Conservation (phyloP, 2,113 vertebrate species). For the Myotis lucifugus region DNA sequence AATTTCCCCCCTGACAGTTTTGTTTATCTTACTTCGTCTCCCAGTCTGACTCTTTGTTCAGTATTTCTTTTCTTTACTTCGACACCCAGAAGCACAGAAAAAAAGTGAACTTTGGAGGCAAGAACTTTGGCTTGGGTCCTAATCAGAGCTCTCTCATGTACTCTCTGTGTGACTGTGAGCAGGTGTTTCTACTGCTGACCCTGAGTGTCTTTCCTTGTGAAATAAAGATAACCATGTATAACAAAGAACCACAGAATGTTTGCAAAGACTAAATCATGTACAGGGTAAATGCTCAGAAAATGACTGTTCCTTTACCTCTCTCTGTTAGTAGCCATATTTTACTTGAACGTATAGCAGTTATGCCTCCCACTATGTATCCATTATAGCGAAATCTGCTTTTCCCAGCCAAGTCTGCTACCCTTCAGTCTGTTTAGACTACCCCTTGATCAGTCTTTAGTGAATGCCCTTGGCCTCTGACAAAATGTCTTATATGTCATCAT, state of each 20-base stretch:
- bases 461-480: background rate
- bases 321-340: background rate
- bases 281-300: background rate
- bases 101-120: background rate
- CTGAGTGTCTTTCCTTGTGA: background rate
- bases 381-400: background rate
- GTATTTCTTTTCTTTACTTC: background rate
- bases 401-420: background rate
- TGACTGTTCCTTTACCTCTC: background rate
- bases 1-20: background rate
- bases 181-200: background rate
- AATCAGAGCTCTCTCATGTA: background rate
- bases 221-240: background rate
- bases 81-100: background rate
- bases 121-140: background rate
- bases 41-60: background rate
- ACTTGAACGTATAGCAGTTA: background rate
- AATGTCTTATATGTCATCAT: background rate
- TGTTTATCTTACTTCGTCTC: constrained; percentile 18
- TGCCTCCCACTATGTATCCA: background rate
- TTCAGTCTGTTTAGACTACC: background rate
- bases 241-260: background rate
- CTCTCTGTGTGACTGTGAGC: background rate
- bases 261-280: background rate
- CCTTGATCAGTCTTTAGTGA: background rate